Conservation (phyloP, 1,140 invertebrate genomes). For the Paralvinella palmiformis region DNA sequence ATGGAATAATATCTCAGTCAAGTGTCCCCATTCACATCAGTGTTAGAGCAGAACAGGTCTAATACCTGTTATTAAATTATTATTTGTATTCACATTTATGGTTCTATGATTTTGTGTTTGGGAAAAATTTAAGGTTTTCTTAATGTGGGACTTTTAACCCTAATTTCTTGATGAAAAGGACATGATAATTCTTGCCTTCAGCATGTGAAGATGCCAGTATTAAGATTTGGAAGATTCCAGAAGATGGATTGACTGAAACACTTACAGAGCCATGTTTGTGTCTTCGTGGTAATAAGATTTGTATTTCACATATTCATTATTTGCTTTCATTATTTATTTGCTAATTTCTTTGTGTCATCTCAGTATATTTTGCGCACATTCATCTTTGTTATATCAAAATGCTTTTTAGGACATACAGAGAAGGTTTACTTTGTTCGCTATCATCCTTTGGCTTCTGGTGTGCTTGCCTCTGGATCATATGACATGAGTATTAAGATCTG, state of each 20-base stretch:
- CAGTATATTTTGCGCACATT: too few relatives aligned
- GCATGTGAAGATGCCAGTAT: conserved; percentile 87
- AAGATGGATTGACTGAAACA: conserved; percentile 65
- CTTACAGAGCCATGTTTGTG: conserved; percentile 57
- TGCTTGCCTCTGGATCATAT: conserved; percentile 78
- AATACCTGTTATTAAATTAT: too few relatives aligned
- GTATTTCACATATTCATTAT: too few relatives aligned
- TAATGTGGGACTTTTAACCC: too few relatives aligned
- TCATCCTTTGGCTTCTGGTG: conserved; percentile 78
- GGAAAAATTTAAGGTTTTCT: too few relatives aligned
- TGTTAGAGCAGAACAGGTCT: too few relatives aligned
- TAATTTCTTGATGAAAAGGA: too few relatives aligned
- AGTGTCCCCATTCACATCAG: too few relatives aligned
- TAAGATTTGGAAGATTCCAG: conserved; percentile 71
- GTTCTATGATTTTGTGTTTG: conserved; percentile 4
- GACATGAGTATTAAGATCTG: conserved; percentile 84
- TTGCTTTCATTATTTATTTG: too few relatives aligned
- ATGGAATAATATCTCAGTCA: too few relatives aligned
- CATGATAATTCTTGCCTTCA: conserved; percentile 25
- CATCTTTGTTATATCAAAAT: not conserved
- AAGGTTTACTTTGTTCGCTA: conserved; percentile 88
- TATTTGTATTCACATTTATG: not conserved
- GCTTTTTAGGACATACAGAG: conserved; percentile 68
- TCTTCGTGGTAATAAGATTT: conserved; percentile 31
- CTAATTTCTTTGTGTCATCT: too few relatives aligned